A percentile compares a stretch with the other conserved stretches of the same genome.
These are phyloP conservation scores for Stichopus horrens DNA, from an alignment of 53 echinoderm and acorn worm species.

Conservation along the genomic window DNA sequence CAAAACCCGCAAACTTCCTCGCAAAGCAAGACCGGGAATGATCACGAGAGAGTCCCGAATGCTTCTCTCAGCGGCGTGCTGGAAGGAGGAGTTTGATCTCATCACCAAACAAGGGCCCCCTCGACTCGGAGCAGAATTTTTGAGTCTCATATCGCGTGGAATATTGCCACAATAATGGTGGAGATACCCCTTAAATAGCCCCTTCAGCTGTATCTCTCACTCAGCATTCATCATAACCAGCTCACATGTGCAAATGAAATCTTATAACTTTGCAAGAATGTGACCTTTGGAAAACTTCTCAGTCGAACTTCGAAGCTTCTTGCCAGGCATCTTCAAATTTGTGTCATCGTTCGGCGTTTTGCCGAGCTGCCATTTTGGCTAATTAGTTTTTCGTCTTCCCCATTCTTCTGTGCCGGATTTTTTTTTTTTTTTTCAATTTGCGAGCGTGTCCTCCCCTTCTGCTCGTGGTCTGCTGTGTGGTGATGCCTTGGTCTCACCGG, in stretches of 20 bases:
- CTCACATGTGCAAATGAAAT: slow-evolving; percentile 48
- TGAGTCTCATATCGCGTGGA: slow-evolving; percentile 37
- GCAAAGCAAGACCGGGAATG: too few relatives aligned
- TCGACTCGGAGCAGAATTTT: slow-evolving; percentile 20
- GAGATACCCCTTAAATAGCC: slow-evolving; percentile 42
- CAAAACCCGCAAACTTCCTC: too few relatives aligned
- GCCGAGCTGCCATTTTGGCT: slow-evolving; percentile 33
- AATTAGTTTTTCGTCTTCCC: slow-evolving; percentile 23
- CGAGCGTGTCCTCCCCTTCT: neutral
- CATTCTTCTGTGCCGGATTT: neutral
- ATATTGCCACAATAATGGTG: slow-evolving; percentile 43
- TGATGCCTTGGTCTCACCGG: neutral
- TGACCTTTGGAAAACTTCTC: slow-evolving; percentile 45
- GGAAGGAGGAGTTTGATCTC: neutral
- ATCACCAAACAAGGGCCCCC: slow-evolving; percentile 43
- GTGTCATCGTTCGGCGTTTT: slow-evolving; percentile 14
- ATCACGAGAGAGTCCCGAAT: too few relatives aligned
- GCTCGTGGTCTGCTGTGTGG: neutral
- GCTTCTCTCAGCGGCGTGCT: neutral
- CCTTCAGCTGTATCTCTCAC: slow-evolving; percentile 31
- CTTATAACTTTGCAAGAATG: slow-evolving; percentile 46
- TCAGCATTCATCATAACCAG: slow-evolving; percentile 40
- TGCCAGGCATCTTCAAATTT: slow-evolving; percentile 18
- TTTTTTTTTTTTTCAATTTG: neutral
- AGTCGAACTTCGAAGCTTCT: slow-evolving; percentile 21